Conservation (phyloP, 1,140 invertebrate species). For the Diploscapter pachys region DNA sequence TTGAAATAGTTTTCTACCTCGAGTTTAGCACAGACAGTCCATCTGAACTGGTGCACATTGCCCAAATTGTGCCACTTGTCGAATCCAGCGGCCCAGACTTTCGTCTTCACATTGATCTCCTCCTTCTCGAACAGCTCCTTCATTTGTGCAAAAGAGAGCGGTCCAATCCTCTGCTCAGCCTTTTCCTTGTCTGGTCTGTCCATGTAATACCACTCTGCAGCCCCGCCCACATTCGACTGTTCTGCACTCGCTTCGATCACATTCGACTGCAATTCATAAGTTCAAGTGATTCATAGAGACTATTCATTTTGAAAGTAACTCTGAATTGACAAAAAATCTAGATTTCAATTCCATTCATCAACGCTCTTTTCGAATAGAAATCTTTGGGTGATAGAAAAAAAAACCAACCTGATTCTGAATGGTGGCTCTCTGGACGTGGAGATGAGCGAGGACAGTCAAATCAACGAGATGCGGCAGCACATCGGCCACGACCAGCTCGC, state of each 20-base stretch:
- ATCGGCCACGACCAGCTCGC: conserved; percentile 81
- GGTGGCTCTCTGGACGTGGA: conserved; percentile 74
- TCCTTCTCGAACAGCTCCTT: conserved; percentile 67
- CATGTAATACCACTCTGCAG: conserved; percentile 94
- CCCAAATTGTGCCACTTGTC: conserved; percentile 87
- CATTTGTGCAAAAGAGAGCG: conserved; percentile 76
- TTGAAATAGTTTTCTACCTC: conserved; percentile 70
- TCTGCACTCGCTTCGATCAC: conserved; percentile 81
- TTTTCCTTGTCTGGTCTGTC: conserved; percentile 60
- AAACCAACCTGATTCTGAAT: conserved; percentile 58
- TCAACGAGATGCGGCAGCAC: conserved; percentile 83
- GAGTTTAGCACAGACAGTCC: conserved; percentile 65
- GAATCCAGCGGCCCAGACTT: conserved; percentile 95
- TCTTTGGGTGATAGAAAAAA: no score
- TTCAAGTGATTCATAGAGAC: neutral
- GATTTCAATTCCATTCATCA: no score
- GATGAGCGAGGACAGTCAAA: conserved; percentile 86
- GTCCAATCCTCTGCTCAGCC: conserved; percentile 75
- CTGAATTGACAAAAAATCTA: no score
- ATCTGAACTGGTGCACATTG: conserved; percentile 87
- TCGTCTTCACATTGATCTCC: conserved; percentile 78
- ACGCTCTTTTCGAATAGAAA: no score
- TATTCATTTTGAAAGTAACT: neutral
- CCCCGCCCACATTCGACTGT: conserved; percentile 67
- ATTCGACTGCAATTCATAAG: conserved; percentile 70